Conservation (phyloP, 2,113 vertebrate genomes). For the Gnathonemus longibarbis region DNA sequence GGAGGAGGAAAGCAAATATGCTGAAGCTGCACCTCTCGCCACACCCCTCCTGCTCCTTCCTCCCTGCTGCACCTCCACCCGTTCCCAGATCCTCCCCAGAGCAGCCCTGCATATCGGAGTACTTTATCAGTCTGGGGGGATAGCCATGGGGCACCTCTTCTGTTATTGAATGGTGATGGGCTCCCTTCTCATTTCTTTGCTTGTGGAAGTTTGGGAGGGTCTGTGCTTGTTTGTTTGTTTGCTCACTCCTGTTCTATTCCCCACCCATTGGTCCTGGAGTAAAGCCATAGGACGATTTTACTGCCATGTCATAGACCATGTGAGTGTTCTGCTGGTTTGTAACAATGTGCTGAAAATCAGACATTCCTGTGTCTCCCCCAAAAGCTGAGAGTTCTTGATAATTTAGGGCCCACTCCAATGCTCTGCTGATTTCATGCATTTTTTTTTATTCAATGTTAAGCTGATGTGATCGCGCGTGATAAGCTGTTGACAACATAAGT, state of each 20-base stretch:
- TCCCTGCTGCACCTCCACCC: neutral
- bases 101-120: slow-evolving; percentile 65
- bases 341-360: slow-evolving; percentile 3
- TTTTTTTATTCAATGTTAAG: neutral
- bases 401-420: neutral
- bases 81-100: slow-evolving; percentile 44
- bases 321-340: neutral
- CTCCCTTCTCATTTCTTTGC: slow-evolving; percentile 33
- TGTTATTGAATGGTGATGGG: slow-evolving; percentile 61
- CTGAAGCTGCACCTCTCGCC: neutral
- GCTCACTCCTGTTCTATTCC: neutral
- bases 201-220: neutral
- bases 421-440: neutral
- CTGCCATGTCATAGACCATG: neutral
- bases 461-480: neutral
- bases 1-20: neutral
- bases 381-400: neutral
- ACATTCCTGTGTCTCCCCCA: neutral
- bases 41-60: neutral
- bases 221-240: too few species aligned
- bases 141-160: slow-evolving; percentile 50
- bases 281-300: neutral
- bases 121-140: slow-evolving; percentile 71
- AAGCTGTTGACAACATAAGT: neutral
- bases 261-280: neutral